These are phyloP conservation scores for Paragorgia papillata DNA, from an alignment of 92 coral and sea anemone genomes.

Conservation along the genomic window DNA sequence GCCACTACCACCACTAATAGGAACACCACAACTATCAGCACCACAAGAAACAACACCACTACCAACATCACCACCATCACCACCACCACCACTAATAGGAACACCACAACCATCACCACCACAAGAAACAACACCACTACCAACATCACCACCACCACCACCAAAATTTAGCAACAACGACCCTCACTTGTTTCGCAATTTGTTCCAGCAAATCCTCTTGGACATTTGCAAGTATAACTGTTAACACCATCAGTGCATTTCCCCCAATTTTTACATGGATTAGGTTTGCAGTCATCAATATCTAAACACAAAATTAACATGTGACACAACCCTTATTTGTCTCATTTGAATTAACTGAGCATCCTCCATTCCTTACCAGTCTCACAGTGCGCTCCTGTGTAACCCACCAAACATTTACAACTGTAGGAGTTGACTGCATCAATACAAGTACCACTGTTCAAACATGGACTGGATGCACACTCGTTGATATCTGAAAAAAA, in stretches of 20 bases:
- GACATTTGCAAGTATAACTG: slow-evolving; percentile 7
- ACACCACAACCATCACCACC: no score
- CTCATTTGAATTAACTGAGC: no score
- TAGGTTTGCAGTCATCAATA: slow-evolving; percentile 10
- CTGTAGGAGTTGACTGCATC: slow-evolving; percentile 27
- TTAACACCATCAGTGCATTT: slow-evolving; percentile 7
- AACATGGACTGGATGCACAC: slow-evolving; percentile 20
- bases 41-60: no score
- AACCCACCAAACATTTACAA: slow-evolving; percentile 34
- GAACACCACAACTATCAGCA: no score
- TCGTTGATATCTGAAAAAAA: slow-evolving; percentile 28
- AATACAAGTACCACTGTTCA: slow-evolving; percentile 24
- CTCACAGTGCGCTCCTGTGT: slow-evolving; percentile 25
- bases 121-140: no score
- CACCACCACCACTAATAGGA: no score
- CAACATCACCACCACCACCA: no score
- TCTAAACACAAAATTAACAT: not conserved
- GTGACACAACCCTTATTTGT: no score
- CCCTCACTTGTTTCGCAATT: slow-evolving; percentile 27
- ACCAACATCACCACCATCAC: no score
- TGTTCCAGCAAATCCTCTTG: slow-evolving; percentile 12
- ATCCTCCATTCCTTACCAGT: slow-evolving; percentile 20
- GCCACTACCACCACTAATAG: no score
- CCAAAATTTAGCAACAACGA: not conserved
- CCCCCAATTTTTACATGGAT: slow-evolving; percentile 18